These are phyloP conservation scores for Atherix ibis DNA, from an alignment of 2,888 invertebrate species.

Conservation along the genomic window DNA sequence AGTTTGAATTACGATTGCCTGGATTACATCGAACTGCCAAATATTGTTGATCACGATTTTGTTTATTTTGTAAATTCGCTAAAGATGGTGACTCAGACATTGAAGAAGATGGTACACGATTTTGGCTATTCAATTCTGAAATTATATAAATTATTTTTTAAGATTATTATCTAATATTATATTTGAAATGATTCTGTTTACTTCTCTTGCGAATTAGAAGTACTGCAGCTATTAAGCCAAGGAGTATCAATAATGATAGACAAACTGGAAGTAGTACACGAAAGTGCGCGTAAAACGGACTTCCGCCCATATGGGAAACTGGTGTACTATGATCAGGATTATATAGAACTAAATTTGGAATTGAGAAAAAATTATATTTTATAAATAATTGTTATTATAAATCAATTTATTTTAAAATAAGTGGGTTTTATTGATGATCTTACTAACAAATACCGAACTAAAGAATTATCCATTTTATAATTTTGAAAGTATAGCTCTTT, in stretches of 20 bases:
- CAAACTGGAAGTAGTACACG: slow-evolving; percentile 46
- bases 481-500: too few relatives aligned
- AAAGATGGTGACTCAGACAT: slow-evolving; percentile 63
- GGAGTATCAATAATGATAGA: slow-evolving; percentile 47
- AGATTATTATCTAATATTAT: not conserved
- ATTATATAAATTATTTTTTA: slow-evolving; percentile 5
- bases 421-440: too few relatives aligned
- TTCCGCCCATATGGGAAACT: slow-evolving; percentile 47
- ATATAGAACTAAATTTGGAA: slow-evolving; percentile 34
- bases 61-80: slow-evolving; percentile 65
- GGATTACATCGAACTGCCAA: slow-evolving; percentile 51
- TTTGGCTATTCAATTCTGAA: slow-evolving; percentile 34
- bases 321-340: slow-evolving; percentile 50
- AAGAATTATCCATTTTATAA: too few relatives aligned
- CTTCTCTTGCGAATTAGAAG: slow-evolving; percentile 55
- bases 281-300: slow-evolving; percentile 49
- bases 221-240: slow-evolving; percentile 49
- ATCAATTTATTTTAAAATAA: not conserved
- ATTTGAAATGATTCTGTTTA: slow-evolving; percentile 23
- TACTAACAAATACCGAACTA: too few relatives aligned
- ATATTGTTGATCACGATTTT: slow-evolving; percentile 63
- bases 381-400: not conserved
- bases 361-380: slow-evolving; percentile 2
- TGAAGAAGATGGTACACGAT: slow-evolving; percentile 31
- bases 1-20: slow-evolving; percentile 31